Base-by-base conservation (phyloP, 2,888 invertebrate species). In the Carcina quercana region DNA sequence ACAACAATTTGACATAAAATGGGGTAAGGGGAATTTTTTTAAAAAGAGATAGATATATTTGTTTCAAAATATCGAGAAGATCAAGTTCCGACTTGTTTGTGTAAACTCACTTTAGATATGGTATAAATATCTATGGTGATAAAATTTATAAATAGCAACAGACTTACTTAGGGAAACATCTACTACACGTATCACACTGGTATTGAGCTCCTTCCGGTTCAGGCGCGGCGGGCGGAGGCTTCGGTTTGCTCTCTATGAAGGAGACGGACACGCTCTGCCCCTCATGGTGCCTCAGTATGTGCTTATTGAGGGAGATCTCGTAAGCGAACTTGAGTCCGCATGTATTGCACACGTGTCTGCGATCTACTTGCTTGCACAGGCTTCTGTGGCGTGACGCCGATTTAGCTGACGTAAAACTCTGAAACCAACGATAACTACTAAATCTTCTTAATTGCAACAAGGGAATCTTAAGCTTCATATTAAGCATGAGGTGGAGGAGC, bases 151-250 rank as follows among this genome's bases (percentile, higher is more conserved):
- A n/a, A n/a, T n/a, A n/a, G n/a, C n/a, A n/a, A n/a, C n/a, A n/a
- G n/a, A 50, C 45, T 45, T 70, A 82, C 68, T 87, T 74, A 45
- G 79, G 82, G 53, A 91, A 91, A 4, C 85, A 80, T 59, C 88
- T 88, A 15, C 86, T 86, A 50, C 91, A 91, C 3, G 86, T 86
- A 15, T 86, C 83, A 56, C 91, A 91, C 27, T 86, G 80, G 43
- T 79, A 75, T 30, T 73, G 72, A 7, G 14, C 13, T 13, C 17
- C 13, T 8, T 15, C 17, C 25, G 8, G 24, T 10, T 13, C 17
- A 5, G 17, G 5, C 6, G 17, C 10, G 10, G 5, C 13, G 14
- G 13, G n/a, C 5, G 25, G 25, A 7, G 21, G 27, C 8, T 36
- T 26, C 2, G 22, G 25, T 27, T 57, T 53, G 2, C 59, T 52